Evolutionary conservation across 2,888 invertebrate species (phyloP), one percentile per base, ranked within the genome.

Genomic region (Augochlorella aurata): DNA sequence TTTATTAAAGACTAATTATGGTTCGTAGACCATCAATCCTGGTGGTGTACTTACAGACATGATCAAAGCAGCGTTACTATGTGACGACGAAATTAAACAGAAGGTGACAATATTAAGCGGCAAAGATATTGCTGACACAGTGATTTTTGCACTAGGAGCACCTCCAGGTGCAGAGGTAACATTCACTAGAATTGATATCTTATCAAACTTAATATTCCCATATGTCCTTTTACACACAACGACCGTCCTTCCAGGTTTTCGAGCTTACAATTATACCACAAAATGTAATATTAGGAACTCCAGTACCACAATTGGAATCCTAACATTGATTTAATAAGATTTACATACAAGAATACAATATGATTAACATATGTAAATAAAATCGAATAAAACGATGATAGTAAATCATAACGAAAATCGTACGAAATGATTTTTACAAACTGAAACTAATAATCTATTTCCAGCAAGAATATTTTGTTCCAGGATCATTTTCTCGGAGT

Each of bases 121-220:
- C 4, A 72, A 88, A 54, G 90, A 93, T 29, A 24, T 87, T 4
- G 77, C 77, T 0, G 74, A 85, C 0, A 74, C 70, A 0, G 63
- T 79, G 4, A 44, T 77, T 14, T 82, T 81, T 12, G 67, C 68
- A 0, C 12, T 87, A 21, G 72, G 45, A 2, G 47, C 72, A 5
- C 81, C 87, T 0, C 18, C 29, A 7, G 4, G 29, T 2, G 77
- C 61, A 10, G 66, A 85, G 75, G 85, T 83, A 73, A 74, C n/a
- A 63, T 14, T 21, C 0, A n/a, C 2, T n/a, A 8, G 3, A 52
- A 21, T 10, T 9, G 4, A 58, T 58, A 14, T 14, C 7, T 58
- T 14, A 1, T 12, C 7, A 1, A 58, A 54, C 14, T 24, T 5
- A 7, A 7, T 14, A 5, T 58, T 24, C 14, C 24, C 12, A 4